These are phyloP conservation scores for Lamellibrachia columna DNA, from an alignment of 2,888 invertebrate species.

Conservation along the genomic window DNA sequence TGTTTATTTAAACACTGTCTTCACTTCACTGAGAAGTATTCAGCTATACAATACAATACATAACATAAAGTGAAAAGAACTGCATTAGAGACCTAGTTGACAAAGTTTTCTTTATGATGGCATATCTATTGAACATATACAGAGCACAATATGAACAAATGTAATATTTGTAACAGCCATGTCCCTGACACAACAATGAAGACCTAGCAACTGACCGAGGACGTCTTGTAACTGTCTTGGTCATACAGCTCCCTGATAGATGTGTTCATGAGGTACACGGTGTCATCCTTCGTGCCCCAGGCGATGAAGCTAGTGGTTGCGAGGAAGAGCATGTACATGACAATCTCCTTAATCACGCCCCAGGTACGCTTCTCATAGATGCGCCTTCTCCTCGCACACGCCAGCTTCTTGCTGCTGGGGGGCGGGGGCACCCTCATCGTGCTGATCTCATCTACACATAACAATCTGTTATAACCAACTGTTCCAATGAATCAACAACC, in stretches of 20 bases:
- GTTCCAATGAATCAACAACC: neutral
- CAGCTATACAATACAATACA: no score
- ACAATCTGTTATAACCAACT: neutral
- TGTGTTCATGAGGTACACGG: constrained; percentile 23
- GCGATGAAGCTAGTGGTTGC: constrained; percentile 33
- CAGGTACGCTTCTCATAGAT: constrained; percentile 29
- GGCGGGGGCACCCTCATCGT: neutral
- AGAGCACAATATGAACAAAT: no score
- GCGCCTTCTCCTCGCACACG: neutral
- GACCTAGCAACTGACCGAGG: neutral
- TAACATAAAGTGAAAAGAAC: no score
- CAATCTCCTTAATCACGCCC: constrained; percentile 20
- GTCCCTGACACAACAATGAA: neutral
- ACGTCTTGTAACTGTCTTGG: neutral
- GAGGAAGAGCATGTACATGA: constrained; percentile 26
- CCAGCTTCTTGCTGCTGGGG: constrained; percentile 18
- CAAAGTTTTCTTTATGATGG: no score
- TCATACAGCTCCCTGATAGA: constrained; percentile 8
- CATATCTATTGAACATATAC: no score
- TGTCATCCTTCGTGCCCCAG: constrained; percentile 30
- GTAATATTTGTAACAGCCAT: no score
- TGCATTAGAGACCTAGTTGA: no score
- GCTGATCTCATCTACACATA: neutral
- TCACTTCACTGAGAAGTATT: no score
- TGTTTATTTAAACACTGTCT: neutral